Evolutionary conservation across 2,797 vertebrate genomes (phyloP), one percentile per base, ranked within the genome.

Genomic region (Ciconia nigra): DNA sequence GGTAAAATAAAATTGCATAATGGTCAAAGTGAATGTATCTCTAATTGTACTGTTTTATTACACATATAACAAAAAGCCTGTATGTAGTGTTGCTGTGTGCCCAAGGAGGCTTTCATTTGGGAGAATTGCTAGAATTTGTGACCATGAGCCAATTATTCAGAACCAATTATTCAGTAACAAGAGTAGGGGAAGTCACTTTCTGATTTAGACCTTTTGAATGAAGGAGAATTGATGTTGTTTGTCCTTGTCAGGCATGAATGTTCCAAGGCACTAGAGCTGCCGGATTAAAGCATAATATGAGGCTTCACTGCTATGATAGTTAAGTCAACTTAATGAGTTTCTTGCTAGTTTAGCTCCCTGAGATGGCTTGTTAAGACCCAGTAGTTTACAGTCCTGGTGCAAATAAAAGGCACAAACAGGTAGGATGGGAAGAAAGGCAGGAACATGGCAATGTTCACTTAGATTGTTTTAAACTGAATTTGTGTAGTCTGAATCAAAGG

Each of bases 1-100:
- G 99, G 99, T 99, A 96, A 98, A 90, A 84, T 86, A 44, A 94
- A 96, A 93, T 46, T 59, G 51, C 59, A 10, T 87, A 76, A 55
- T 89, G 78, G 51, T 66, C 52, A 5, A 25, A 76, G 44, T 51
- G 78, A 79, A 29, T 87, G 44, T 17, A 1, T 76, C 52, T 94
- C 66, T 69, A 49, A 91, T 69, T 91, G 54, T 55, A 9, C 44
- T 81, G 46, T 17, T 96, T 93, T 88, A 37, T 74, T 90, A 29
- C 71, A 73, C 5, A 0, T 37, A 1, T 10, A 57, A 88, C 44
- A 93, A 35, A 90, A 67, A 61, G 21, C 33, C 57, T 58, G 24
- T 44, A 1, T 44, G 51, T 21, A 13, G 33, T 15, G 42, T 41
- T 83, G 72, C 55, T 91, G 65, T 54, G 28, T 91, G 73, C 83